Conservation (phyloP, 2,113 vertebrate species). For the Tiliqua scincoides region DNA sequence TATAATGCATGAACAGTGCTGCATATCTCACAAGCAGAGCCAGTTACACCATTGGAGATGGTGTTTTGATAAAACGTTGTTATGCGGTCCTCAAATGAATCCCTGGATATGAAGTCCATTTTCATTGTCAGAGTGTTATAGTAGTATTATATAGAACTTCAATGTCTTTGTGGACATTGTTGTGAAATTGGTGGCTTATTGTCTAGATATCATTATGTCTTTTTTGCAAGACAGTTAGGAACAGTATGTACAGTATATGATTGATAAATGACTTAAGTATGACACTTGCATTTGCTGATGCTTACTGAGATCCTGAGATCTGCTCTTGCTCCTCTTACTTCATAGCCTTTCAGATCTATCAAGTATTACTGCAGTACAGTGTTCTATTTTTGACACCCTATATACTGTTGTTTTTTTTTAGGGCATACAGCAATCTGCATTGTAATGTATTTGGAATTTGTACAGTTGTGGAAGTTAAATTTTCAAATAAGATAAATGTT, state of each 20-base stretch:
- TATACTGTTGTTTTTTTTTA: slow-evolving; percentile 67
- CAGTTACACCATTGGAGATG: slow-evolving; percentile 72
- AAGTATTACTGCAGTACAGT: slow-evolving; percentile 73
- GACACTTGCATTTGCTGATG: slow-evolving; percentile 79
- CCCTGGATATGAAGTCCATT: slow-evolving; percentile 81
- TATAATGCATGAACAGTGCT: slow-evolving; percentile 81
- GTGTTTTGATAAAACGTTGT: slow-evolving; percentile 78
- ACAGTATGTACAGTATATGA: slow-evolving; percentile 82
- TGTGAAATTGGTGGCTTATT: slow-evolving; percentile 82
- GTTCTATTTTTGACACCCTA: slow-evolving; percentile 72
- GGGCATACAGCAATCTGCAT: slow-evolving; percentile 63
- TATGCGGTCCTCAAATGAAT: slow-evolving; percentile 78
- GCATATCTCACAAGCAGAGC: slow-evolving; percentile 77
- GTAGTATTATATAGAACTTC: slow-evolving; percentile 85
- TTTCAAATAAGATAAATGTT: slow-evolving; percentile 50
- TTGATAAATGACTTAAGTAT: slow-evolving; percentile 78
- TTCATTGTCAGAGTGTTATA: slow-evolving; percentile 85
- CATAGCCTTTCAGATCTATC: slow-evolving; percentile 69
- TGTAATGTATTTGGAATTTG: slow-evolving; percentile 72
- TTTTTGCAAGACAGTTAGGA: slow-evolving; percentile 84
- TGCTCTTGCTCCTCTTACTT: slow-evolving; percentile 75
- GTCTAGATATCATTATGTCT: slow-evolving; percentile 83
- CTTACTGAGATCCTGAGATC: slow-evolving; percentile 75
- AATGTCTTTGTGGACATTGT: slow-evolving; percentile 87
- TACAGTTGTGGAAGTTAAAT: slow-evolving; percentile 69